phyloP scores from a whole-genome alignment of 1,140 invertebrate species.

The Gonatopus flavifemur region DNA sequence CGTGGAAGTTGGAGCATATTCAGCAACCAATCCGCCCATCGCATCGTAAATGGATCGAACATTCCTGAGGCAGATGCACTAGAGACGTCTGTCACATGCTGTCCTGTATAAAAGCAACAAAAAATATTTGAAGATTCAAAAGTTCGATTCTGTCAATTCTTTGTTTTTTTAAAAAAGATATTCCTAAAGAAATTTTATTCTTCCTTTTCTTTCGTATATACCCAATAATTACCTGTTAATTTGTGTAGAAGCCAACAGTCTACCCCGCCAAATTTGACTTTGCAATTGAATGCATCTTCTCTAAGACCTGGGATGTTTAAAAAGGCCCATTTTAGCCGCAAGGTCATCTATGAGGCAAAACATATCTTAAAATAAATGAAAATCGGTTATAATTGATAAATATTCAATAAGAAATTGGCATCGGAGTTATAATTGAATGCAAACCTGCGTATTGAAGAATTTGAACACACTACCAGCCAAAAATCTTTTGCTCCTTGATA shows the following conservation, averaged over 20 bases:
- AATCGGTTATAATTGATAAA: neutral
- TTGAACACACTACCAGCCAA: constrained; percentile 77
- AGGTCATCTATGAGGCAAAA: constrained; percentile 64
- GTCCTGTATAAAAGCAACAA: constrained; percentile 31
- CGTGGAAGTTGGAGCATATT: constrained; percentile 72
- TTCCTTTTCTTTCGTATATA: constrained; percentile 1
- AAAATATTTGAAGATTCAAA: neutral
- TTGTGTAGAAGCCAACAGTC: constrained; percentile 93
- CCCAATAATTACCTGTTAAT: constrained; percentile 59
- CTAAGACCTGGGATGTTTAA: constrained; percentile 70
- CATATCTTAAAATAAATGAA: neutral
- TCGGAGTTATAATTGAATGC: neutral
- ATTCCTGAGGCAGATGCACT: constrained; percentile 89
- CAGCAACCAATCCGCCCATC: constrained; percentile 75
- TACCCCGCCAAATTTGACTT: constrained; percentile 84
- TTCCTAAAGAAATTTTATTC: neutral
- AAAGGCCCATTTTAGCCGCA: constrained; percentile 77
- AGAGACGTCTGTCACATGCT: constrained; percentile 83
- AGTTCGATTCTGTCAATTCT: neutral
- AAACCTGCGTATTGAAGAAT: constrained; percentile 79
- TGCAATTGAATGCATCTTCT: constrained; percentile 62
- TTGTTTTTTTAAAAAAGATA: neutral
- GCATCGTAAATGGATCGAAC: constrained; percentile 87
- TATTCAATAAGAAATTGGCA: constrained; percentile 6
- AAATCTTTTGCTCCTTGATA: constrained; percentile 79